Conservation (phyloP, 1,140 invertebrate species). For the Camponotus pennsylvanicus region DNA sequence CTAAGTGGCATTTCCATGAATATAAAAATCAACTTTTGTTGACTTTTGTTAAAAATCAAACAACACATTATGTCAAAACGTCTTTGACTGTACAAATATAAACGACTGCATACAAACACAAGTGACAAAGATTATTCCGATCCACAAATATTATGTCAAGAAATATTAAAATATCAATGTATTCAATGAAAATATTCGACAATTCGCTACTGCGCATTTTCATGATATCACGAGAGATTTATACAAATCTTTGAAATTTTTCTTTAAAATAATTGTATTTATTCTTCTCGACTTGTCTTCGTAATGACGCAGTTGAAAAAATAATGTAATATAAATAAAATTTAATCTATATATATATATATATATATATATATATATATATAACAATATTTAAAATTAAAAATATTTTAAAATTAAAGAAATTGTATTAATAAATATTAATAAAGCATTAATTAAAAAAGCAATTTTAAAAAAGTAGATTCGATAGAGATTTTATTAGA, state of each 20-base stretch:
- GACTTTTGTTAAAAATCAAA: slow-evolving; percentile 19
- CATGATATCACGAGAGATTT: neutral
- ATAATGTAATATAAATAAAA: neutral
- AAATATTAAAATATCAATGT: neutral
- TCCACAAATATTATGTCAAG: slow-evolving; percentile 2
- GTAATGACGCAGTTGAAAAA: neutral
- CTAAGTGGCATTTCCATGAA: slow-evolving; percentile 5
- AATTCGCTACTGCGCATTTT: neutral
- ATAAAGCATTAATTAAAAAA: neutral
- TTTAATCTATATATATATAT: neutral
- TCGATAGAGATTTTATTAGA: neutral
- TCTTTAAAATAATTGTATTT: too few relatives aligned
- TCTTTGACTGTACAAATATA: neutral
- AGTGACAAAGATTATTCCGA: neutral
- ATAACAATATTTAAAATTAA: neutral
- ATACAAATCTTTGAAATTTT: neutral
- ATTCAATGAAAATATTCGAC: neutral
- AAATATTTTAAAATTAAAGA: neutral
- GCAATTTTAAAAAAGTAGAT: neutral
- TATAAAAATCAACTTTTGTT: neutral
- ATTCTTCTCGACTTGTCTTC: too few relatives aligned
- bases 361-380: neutral
- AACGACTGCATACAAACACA: neutral
- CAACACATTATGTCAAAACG: neutral
- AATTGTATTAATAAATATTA: neutral